Evolutionary conservation across 1,140 invertebrate genomes (phyloP), one percentile per base, ranked within the genome.

Genomic region (Caenorhabditis remanei): DNA sequence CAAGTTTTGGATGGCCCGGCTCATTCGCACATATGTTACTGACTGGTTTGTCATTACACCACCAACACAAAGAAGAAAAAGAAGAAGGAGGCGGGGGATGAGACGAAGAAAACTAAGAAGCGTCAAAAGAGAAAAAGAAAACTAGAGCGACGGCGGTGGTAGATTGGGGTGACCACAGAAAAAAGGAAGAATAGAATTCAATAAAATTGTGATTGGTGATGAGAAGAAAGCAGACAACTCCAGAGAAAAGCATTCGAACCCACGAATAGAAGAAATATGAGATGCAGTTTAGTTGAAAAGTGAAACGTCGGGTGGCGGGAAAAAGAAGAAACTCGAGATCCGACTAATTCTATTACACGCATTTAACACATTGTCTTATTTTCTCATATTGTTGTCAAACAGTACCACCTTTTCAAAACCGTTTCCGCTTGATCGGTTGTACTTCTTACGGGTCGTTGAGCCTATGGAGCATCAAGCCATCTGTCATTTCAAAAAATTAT

Each of bases 161-260:
- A 79, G 71, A 79, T 48, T 50, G 71, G 71, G 46, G 11, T 79
- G 46, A 79, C 46, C 46, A 53, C 46, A 50, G 71, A 50, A 79
- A 79, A 46, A 79, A 79, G 40, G n/a, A 61, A n/a, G 19, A n/a
- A 58, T 58, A 43, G 65, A 71, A 71, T 71, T 71, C 65, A 79
- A 79, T 79, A 79, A 79, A 79, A 79, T 79, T 79, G 71, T 79
- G 71, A 79, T 79, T 79, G 71, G 71, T 79, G 71, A 79, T 79
- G 71, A 79, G 71, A 79, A 50, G 71, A 50, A 50, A 40, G 11
- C 14, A 71, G 65, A 71, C 40, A 41, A 71, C 65, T 63, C 58
- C 61, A 21, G 24, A 40, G 6, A 43, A n/a, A 46, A 24, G 16
- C 13, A 24, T 24, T 4, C 19, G 13, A 19, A 53, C 19, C 21